These are phyloP conservation scores for Littorina saxatilis DNA, from an alignment of 1,140 invertebrate species.

Conservation along the genomic window DNA sequence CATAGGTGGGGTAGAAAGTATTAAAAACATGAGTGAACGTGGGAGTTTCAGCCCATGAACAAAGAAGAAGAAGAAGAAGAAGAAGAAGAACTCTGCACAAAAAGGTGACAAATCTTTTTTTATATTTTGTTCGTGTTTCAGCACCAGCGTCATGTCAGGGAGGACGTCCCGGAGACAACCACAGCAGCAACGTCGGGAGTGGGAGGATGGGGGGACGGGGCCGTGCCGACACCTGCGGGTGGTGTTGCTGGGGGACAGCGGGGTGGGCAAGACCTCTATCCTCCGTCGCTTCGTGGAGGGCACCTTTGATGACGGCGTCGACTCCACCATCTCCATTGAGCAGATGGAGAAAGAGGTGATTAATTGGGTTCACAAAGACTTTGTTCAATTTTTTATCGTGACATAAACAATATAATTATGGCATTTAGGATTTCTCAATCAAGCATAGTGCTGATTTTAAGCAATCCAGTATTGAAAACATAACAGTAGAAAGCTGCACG, in stretches of 20 bases:
- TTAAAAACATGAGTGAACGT: too few species aligned
- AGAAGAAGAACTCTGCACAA: neutral
- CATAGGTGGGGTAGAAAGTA: too few species aligned
- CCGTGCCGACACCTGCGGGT: neutral
- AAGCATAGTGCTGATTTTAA: too few species aligned
- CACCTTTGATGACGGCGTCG: neutral
- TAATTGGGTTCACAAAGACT: neutral
- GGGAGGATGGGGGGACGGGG: neutral
- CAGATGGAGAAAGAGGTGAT: constrained; percentile 15
- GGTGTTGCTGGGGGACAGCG: neutral
- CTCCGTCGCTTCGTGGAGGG: neutral
- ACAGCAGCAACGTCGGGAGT: neutral
- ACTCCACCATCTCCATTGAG: neutral
- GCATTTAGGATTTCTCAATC: too few species aligned
- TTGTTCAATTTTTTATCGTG: neutral
- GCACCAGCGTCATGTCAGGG: neutral
- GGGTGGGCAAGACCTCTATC: constrained; percentile 24
- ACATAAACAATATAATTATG: too few species aligned
- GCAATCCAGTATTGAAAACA: too few species aligned
- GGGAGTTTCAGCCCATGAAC: too few species aligned
- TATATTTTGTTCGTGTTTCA: neutral
- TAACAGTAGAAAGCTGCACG: neutral
- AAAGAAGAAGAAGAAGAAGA: too few species aligned
- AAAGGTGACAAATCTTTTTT: neutral
- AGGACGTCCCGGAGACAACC: neutral